Conservation (phyloP, 2,888 invertebrate species). For the Eupithecia insigniata region DNA sequence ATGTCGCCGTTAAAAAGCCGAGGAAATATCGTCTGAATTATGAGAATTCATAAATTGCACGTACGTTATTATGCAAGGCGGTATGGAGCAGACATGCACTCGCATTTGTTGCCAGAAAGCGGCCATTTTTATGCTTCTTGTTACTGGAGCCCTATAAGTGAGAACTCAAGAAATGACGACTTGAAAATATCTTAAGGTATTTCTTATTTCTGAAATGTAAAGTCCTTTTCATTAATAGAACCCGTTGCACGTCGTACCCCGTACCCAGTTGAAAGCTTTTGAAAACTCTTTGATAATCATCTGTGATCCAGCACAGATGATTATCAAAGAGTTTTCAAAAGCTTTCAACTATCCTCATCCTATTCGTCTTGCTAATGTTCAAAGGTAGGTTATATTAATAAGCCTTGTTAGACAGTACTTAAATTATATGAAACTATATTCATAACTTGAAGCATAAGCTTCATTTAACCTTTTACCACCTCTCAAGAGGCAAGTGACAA, state of each 20-base stretch:
- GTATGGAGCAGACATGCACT: conserved; percentile 30
- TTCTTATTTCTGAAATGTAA: neutral
- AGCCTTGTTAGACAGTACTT: neutral
- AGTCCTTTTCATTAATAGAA: neutral
- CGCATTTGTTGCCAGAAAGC: conserved; percentile 34
- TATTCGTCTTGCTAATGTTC: neutral
- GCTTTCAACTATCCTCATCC: neutral
- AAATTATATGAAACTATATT: neutral
- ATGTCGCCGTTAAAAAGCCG: conserved; percentile 49
- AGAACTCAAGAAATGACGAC: neutral
- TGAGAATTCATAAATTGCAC: conserved; percentile 45
- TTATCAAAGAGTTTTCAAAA: neutral
- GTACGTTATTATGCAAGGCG: conserved; percentile 34
- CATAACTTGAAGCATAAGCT: conserved; percentile 39
- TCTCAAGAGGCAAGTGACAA: conserved; percentile 48
- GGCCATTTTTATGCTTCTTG: conserved; percentile 31
- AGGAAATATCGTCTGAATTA: conserved; percentile 49
- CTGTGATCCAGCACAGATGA: neutral
- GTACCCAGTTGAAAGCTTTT: too few relatives aligned
- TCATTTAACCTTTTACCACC: conserved; percentile 35
- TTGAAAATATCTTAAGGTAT: neutral
- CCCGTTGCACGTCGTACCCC: too few relatives aligned
- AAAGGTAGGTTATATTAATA: neutral
- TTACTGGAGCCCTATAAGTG: conserved; percentile 11
- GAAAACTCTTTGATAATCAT: too few relatives aligned